Base-by-base conservation (phyloP, 2,888 invertebrate species). In the Stegophylla sp. region DNA sequence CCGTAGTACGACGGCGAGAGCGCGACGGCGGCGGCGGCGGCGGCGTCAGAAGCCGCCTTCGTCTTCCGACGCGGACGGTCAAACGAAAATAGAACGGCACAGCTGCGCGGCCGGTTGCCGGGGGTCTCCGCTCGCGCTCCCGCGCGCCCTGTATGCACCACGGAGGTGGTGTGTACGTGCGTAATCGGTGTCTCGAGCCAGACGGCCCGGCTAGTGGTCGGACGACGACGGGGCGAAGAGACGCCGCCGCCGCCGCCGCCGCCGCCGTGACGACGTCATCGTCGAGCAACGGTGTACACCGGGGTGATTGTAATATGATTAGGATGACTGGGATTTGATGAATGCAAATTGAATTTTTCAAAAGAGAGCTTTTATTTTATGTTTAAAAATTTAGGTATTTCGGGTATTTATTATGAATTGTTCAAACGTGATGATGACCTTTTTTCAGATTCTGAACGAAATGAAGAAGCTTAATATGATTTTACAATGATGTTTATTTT, bases 21-120 rank as follows among this genome's bases (percentile, higher is more conserved):
- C 48, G 28, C 17, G 56, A 17, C 26, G 13, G 9, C 7, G 26
- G 26, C 34, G 20, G 53, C 73, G 74, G 45, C 28, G 48, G 45
- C n/a, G 17, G 61, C 17, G 61, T 28, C 45, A 12, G 61, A 51
- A 13, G 59, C 43, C 72, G 59, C 43, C 72, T 45, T 56, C 43
- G 59, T 45, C 7, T 3, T 7, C 4, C 34, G 34, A 34, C 34
- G 34, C 3, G 4, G 34, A 59, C 43, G 73, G 59, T 45, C 45
- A 48, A 63, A 61, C 75, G 53, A 76, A 76, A 76, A 76, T 76
- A 76, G 75, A 76, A 53, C 63, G 61, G 53, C 5, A 53, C 75
- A 75, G 64, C 64, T 53, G 64, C n/a, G 7, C 34, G 34, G 34
- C 7, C 13, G 7, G 34, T 23, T 23, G 17, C 41, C 64, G 45